phyloP scores from a whole-genome alignment of 2,888 invertebrate genomes.

The Parthenolecanium corni region DNA sequence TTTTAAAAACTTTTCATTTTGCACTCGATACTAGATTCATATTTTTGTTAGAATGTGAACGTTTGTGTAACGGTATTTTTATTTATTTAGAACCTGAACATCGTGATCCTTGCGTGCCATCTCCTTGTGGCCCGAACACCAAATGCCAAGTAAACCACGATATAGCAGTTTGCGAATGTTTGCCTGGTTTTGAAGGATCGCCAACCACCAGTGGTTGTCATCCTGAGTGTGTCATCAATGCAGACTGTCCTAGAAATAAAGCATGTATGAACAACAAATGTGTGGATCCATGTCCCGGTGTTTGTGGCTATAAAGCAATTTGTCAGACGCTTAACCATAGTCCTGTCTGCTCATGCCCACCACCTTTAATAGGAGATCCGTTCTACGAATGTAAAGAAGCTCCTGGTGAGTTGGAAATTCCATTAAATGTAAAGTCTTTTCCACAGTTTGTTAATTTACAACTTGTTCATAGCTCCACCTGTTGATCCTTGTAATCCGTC shows the following conservation, averaged over 20 bases:
- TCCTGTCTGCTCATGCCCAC: slow-evolving; percentile 70
- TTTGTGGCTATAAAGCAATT: slow-evolving; percentile 63
- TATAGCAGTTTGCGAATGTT: slow-evolving; percentile 59
- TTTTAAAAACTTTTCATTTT: too few species aligned
- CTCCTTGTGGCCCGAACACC: slow-evolving; percentile 68
- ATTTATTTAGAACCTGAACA: slow-evolving; percentile 34
- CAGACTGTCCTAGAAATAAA: slow-evolving; percentile 61
- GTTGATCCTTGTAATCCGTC: slow-evolving; percentile 72
- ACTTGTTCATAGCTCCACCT: slow-evolving; percentile 33
- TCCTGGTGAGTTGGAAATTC: slow-evolving; percentile 37
- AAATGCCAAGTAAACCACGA: slow-evolving; percentile 49
- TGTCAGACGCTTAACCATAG: slow-evolving; percentile 73
- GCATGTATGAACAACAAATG: slow-evolving; percentile 72
- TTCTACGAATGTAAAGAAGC: slow-evolving; percentile 54
- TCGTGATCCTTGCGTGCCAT: slow-evolving; percentile 44
- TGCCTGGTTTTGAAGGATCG: slow-evolving; percentile 60
- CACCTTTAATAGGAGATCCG: slow-evolving; percentile 64
- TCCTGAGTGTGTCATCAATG: slow-evolving; percentile 70
- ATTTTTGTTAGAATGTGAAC: too few species aligned
- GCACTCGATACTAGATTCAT: too few species aligned
- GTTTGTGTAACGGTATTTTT: not conserved
- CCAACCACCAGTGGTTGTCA: slow-evolving; percentile 58
- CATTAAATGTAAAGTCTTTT: too few species aligned
- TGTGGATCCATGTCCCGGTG: slow-evolving; percentile 64
- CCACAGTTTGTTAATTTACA: too few species aligned